Percentiles rank a stretch among this genome's conserved stretches.
phyloP scores from a whole-genome alignment of 2,797 vertebrate species.

The Sparus aurata region DNA sequence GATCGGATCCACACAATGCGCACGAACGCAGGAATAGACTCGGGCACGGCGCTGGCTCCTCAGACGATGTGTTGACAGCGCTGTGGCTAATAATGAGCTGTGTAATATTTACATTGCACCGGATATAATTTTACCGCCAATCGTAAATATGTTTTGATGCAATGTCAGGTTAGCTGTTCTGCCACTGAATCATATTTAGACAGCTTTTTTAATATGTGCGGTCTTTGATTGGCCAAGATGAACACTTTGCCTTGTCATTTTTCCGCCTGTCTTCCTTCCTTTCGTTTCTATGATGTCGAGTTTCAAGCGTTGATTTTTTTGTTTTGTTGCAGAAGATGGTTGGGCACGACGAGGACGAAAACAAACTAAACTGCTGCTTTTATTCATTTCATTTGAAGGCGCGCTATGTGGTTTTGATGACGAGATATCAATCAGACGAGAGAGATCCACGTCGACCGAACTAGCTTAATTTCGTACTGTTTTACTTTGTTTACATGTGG shows the following conservation, averaged over 20 bases:
- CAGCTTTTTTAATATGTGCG: not conserved
- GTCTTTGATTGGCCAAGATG: too few relatives aligned
- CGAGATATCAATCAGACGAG: too few relatives aligned
- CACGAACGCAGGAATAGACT: conserved; percentile 16
- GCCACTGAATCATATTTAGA: not conserved
- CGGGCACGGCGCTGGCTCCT: not conserved
- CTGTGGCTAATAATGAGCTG: not conserved
- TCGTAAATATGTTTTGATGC: not conserved
- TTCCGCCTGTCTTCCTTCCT: not conserved
- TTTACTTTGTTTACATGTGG: too few relatives aligned
- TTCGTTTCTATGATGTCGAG: not conserved
- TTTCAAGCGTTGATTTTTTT: not conserved
- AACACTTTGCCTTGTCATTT: not conserved
- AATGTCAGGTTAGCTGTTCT: not conserved
- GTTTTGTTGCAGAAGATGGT: not conserved
- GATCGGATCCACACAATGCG: conserved; percentile 43
- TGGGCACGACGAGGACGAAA: too few relatives aligned
- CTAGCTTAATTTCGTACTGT: too few relatives aligned
- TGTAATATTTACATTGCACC: conserved; percentile 2
- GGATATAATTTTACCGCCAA: not conserved
- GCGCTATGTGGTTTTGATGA: too few relatives aligned
- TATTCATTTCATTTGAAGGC: too few relatives aligned
- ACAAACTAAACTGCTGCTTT: too few relatives aligned
- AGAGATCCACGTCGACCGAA: too few relatives aligned
- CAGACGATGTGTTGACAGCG: conserved; percentile 16